phyloP scores from a whole-genome alignment of 2,113 vertebrate genomes.

The Proterorhinus semilunaris region DNA sequence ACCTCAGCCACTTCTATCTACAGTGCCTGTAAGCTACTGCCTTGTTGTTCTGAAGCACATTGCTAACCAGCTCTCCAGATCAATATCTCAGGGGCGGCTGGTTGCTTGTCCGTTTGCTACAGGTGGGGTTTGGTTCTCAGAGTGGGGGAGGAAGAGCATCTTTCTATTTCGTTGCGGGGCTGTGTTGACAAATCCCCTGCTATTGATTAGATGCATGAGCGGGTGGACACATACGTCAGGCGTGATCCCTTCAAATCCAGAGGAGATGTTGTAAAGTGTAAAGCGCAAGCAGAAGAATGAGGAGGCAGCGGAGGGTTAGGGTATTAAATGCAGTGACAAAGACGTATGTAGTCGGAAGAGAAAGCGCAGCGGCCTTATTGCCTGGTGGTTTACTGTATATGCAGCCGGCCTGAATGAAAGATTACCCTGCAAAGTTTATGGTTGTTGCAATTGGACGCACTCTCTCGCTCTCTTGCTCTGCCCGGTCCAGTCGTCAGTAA shows the following conservation, averaged over 20 bases:
- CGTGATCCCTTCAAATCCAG: conserved; percentile 47
- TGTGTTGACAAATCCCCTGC: conserved; percentile 59
- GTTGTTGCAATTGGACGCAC: conserved; percentile 18
- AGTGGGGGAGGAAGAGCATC: conserved; percentile 13
- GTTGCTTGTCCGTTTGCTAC: conserved; percentile 27
- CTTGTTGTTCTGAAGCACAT: conserved; percentile 37
- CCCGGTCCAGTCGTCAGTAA: conserved; percentile 12
- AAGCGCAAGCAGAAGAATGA: conserved; percentile 24
- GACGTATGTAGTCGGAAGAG: conserved; percentile 42
- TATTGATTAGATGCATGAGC: conserved; percentile 61
- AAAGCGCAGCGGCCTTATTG: conserved; percentile 40
- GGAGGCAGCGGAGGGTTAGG: conserved; percentile 8
- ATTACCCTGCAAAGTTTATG: conserved; percentile 38
- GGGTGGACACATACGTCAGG: conserved; percentile 53
- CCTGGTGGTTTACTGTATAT: conserved; percentile 39
- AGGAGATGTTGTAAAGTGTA: conserved; percentile 26
- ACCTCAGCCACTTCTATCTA: neutral
- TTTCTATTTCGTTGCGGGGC: conserved; percentile 35
- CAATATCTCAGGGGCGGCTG: conserved; percentile 29
- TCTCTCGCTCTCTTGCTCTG: neutral
- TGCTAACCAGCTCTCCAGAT: conserved; percentile 27
- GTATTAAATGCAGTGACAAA: conserved; percentile 54
- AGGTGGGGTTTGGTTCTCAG: conserved; percentile 38
- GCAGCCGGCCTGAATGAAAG: conserved; percentile 40
- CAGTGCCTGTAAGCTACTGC: neutral